These are phyloP conservation scores for Melolontha melolontha DNA, from an alignment of 2,888 invertebrate genomes.

Conservation along the genomic window DNA sequence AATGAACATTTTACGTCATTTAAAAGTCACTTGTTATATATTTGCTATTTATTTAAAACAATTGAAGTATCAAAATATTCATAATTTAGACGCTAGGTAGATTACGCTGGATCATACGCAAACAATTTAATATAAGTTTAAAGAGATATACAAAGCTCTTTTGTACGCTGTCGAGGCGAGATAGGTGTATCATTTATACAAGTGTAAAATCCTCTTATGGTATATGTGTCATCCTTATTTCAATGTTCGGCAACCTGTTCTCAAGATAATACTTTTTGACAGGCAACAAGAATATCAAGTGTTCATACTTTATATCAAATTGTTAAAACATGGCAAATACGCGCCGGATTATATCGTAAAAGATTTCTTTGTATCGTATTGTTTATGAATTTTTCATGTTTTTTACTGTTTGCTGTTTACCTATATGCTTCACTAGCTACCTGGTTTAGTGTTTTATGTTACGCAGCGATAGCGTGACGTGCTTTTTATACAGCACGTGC, in stretches of 20 bases:
- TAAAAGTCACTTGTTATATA: too few species aligned
- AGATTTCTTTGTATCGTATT: slow-evolving; percentile 16
- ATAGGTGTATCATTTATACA: slow-evolving; percentile 36
- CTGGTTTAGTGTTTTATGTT: background rate
- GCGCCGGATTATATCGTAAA: slow-evolving; percentile 36
- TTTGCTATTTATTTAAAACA: background rate
- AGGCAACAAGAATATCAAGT: slow-evolving; percentile 46
- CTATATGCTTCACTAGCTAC: background rate
- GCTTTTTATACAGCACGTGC: too few species aligned
- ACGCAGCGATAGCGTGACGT: too few species aligned
- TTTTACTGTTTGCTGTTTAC: slow-evolving; percentile 8
- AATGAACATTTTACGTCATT: too few species aligned
- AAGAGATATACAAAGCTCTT: slow-evolving; percentile 25
- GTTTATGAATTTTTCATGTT: slow-evolving; percentile 39
- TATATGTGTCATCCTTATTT: slow-evolving; percentile 47
- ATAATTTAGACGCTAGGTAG: slow-evolving; percentile 13
- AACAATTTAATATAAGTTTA: slow-evolving; percentile 25
- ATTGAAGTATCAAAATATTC: slow-evolving; percentile 3
- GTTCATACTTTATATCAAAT: slow-evolving; percentile 41
- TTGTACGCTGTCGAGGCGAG: slow-evolving; percentile 3
- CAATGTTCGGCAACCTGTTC: slow-evolving; percentile 43
- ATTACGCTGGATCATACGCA: background rate
- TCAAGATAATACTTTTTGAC: slow-evolving; percentile 46
- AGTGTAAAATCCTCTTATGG: slow-evolving; percentile 45
- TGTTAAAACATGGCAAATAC: slow-evolving; percentile 39